Evolutionary conservation across 2,888 invertebrate species (phyloP).

Genomic region (Luperina testacea): DNA sequence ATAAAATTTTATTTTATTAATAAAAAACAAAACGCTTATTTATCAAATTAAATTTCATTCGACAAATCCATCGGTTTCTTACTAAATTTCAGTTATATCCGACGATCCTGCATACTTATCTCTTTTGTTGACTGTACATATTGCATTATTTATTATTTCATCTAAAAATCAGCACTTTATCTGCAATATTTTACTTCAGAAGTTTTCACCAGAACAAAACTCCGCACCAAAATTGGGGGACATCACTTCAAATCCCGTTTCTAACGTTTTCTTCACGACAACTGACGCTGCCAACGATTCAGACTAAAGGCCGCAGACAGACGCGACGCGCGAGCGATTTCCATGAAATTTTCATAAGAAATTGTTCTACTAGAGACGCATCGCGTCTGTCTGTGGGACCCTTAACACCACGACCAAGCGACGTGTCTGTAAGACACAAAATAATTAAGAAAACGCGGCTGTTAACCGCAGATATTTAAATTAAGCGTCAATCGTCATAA

Average conservation of each 20-base stretch:
- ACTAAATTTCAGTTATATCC: too few species aligned
- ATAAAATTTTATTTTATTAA: too few species aligned
- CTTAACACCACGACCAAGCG: background rate
- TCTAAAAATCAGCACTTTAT: background rate
- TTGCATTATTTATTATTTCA: background rate
- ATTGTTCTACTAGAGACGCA: background rate
- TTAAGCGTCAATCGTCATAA: conserved; percentile 43
- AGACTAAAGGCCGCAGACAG: background rate
- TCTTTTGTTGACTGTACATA: too few species aligned
- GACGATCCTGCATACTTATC: too few species aligned
- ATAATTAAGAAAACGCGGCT: conserved; percentile 32
- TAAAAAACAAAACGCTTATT: too few species aligned
- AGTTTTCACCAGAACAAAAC: background rate
- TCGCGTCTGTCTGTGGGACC: background rate
- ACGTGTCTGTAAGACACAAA: background rate
- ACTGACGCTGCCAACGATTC: background rate
- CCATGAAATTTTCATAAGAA: background rate
- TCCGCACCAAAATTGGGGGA: background rate
- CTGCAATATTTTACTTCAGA: background rate
- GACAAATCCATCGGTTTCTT: too few species aligned
- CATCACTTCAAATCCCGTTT: conserved; percentile 6
- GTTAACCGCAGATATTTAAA: conserved; percentile 41
- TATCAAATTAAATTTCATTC: too few species aligned
- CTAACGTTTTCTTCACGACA: background rate
- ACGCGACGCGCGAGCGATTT: background rate